phyloP scores from a whole-genome alignment of 2,113 vertebrate species.

The Leptobrachium leishanense region DNA sequence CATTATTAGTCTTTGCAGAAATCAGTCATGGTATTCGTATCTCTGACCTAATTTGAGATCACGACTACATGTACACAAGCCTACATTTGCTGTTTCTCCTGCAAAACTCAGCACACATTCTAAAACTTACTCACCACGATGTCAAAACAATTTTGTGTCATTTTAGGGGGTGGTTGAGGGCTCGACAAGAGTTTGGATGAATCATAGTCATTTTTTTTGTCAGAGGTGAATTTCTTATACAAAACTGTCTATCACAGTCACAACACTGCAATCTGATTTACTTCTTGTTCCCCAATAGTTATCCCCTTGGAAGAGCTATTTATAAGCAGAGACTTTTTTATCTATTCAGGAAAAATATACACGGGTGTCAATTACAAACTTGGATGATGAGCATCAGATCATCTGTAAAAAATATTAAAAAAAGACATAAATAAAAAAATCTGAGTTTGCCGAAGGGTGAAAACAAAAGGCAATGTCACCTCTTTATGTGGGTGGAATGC shows the following conservation, averaged over 20 bases:
- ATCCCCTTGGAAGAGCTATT: constrained; percentile 5
- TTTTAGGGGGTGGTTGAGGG: neutral
- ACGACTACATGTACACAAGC: neutral
- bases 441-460: constrained; percentile 28
- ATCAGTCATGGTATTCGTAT: no score
- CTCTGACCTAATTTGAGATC: neutral
- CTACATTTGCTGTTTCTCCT: neutral
- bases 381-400: neutral
- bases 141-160: neutral
- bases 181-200: neutral
- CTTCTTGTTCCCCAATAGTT: neutral
- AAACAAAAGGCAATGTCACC: constrained; percentile 23
- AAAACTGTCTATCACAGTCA: constrained; percentile 28
- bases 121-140: neutral
- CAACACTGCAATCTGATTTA: constrained; percentile 2
- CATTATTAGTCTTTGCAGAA: no score
- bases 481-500: constrained; percentile 44
- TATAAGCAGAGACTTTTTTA: neutral
- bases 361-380: constrained; percentile 15
- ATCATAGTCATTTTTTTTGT: neutral
- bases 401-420: neutral
- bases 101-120: neutral
- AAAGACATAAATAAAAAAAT: neutral
- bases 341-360: neutral
- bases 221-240: constrained; percentile 5